phyloP scores from a whole-genome alignment of 35 echinoderm and acorn worm genomes.

The Amphiura filiformis region DNA sequence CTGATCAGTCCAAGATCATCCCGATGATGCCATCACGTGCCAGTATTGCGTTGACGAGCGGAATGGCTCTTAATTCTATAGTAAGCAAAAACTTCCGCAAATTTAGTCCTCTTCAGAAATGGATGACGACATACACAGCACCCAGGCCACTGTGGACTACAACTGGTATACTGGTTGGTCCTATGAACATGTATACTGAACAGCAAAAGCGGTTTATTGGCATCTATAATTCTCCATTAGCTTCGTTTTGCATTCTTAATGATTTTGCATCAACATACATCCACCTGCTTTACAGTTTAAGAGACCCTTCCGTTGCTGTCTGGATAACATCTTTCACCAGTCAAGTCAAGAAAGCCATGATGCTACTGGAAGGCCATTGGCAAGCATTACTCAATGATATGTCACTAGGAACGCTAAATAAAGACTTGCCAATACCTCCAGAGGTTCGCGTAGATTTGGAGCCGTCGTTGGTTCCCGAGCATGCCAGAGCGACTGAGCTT shows the following conservation, averaged over 20 bases:
- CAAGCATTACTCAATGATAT: background rate
- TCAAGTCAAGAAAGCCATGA: background rate
- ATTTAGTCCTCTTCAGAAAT: background rate
- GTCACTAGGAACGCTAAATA: background rate
- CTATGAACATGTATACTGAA: background rate
- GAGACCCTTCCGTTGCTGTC: background rate
- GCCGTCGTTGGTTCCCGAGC: background rate
- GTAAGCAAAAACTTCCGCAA: background rate
- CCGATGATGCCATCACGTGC: background rate
- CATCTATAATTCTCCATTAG: background rate
- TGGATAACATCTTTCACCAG: background rate
- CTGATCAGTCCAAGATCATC: background rate
- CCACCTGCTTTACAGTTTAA: background rate
- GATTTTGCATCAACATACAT: background rate
- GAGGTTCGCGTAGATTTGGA: background rate
- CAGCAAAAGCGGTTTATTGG: background rate
- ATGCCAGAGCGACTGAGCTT: background rate
- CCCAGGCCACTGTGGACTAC: background rate
- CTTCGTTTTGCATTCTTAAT: background rate
- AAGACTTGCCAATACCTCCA: background rate
- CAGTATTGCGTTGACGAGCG: background rate
- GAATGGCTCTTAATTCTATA: background rate
- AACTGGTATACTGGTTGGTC: background rate
- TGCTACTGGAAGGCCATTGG: background rate
- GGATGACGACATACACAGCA: slow-evolving; percentile 3